Base-by-base conservation (phyloP, 2,888 invertebrate genomes). In the Drosophila meridionalis region DNA sequence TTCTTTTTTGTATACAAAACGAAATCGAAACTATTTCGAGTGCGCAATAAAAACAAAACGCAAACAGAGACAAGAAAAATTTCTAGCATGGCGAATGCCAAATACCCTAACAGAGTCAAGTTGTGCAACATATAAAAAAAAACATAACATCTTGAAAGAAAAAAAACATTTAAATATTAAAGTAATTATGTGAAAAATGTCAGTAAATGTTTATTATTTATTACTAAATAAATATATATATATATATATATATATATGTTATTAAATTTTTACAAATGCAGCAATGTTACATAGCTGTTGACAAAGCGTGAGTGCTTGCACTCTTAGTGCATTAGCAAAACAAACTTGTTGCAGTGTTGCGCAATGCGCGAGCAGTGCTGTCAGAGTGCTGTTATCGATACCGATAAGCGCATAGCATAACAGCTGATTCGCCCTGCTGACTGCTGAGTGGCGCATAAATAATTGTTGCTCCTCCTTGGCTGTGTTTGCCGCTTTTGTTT, bases 11-110 rank as follows among this genome's bases (percentile, higher is more conserved):
- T 69, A 71, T 66, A 80, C 74, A 77, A 75, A 83, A 76, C 62
- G 71, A 78, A 75, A 78, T 45, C 69, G 72, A 84, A 85, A 87
- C 82, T 78, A 85, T 80, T 87, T 84, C 78, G 84, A 87, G 87
- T 84, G 87, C 87, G 84, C 84, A 85, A 85, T 85, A 85, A 87
- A 87, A 72, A 69, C 76, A 78, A 74, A 76, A 74, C 57, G 59
- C 78, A 73, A 66, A 32, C 62, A 60, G 69, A 79, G 69, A 55
- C 4, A 73, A 69, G 40, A n/a, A 11, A 20, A 0, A 5, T 20
- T 6, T 34, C 4, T 30, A 14, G 53, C 9, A 28, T 40, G 11
- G 0, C 38, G 56, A 20, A 0, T 4, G 4, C 4, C 2, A 5
- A 48, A 73, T 71, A 48, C 72, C 14, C 73, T 71, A 7, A 26